Percentiles rank a stretch among this genome's conserved stretches.
phyloP scores from a whole-genome alignment of 2,797 vertebrate species.

The Otolemur crassicaudatus region DNA sequence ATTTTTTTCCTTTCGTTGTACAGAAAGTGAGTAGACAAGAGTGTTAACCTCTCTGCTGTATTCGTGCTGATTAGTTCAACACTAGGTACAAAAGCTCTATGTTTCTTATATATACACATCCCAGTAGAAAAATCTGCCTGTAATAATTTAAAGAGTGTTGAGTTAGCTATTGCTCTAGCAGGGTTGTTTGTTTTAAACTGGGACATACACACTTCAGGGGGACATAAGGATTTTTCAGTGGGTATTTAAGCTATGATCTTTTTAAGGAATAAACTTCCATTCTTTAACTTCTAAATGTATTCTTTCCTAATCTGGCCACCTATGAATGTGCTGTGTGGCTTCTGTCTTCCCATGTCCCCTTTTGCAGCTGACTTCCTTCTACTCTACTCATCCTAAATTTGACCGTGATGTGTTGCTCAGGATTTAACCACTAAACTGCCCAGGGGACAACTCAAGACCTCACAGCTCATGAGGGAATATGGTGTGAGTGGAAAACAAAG shows the following conservation, averaged over 20 bases:
- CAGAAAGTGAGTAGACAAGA: neutral
- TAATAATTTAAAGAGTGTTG: neutral
- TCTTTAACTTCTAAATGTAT: neutral
- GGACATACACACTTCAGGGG: neutral
- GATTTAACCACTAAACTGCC: neutral
- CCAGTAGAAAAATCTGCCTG: neutral
- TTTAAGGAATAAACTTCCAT: neutral
- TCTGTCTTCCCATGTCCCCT: neutral
- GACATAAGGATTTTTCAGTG: neutral
- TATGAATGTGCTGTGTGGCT: neutral
- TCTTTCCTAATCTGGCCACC: neutral
- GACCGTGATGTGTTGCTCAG: neutral
- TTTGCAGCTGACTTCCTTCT: neutral
- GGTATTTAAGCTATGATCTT: neutral
- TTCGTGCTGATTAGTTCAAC: neutral
- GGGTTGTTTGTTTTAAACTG: conserved; percentile 25
- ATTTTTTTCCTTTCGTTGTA: neutral
- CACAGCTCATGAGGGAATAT: neutral
- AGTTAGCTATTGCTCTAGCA: neutral
- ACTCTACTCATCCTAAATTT: neutral
- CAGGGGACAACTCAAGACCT: neutral
- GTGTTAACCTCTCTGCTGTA: accelerated
- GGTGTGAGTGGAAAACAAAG: neutral
- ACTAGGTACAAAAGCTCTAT: neutral
- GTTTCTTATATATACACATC: neutral